phyloP scores from a whole-genome alignment of 2,113 vertebrate genomes.

The Dunckerocampus dactyliophorus region DNA sequence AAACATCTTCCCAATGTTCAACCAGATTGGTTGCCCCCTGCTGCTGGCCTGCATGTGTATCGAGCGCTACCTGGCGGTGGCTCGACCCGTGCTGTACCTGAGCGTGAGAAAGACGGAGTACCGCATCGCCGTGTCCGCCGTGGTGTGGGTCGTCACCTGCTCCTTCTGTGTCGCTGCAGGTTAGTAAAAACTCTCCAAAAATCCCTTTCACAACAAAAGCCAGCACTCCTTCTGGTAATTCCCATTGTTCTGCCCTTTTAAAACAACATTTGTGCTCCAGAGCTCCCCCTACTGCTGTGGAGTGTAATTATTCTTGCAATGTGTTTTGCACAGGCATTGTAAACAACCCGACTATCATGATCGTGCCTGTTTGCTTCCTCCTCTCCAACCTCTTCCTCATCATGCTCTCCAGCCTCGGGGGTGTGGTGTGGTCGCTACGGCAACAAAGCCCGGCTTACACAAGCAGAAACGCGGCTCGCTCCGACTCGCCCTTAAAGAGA shows the following conservation, averaged over 20 bases:
- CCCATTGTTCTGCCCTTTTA: too few relatives aligned
- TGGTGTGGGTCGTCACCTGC: conserved; percentile 50
- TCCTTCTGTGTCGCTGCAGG: conserved; percentile 13
- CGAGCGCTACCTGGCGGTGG: conserved; percentile 54
- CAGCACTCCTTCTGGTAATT: background rate
- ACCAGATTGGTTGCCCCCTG: conserved; percentile 55
- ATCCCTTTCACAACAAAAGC: too few relatives aligned
- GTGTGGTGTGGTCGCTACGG: conserved; percentile 33
- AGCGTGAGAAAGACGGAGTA: conserved; percentile 39
- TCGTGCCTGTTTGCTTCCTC: conserved; percentile 5
- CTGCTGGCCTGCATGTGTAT: conserved; percentile 63
- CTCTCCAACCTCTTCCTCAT: conserved; percentile 42
- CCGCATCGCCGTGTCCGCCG: conserved; percentile 22
- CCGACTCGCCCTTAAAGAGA: conserved; percentile 31
- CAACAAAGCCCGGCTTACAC: conserved; percentile 40
- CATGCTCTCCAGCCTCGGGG: conserved; percentile 45
- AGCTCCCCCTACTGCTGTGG: too few relatives aligned
- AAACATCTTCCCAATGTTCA: conserved; percentile 26
- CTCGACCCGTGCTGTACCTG: conserved; percentile 47
- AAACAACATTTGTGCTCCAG: too few relatives aligned
- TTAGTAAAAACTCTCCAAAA: background rate
- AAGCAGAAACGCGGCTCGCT: background rate
- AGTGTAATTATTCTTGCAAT: background rate
- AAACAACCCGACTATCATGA: fast-evolving
- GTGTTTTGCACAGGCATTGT: conserved; percentile 11